These are phyloP conservation scores for Netelia inedita DNA, from an alignment of 2,888 invertebrate species.

Conservation along the genomic window DNA sequence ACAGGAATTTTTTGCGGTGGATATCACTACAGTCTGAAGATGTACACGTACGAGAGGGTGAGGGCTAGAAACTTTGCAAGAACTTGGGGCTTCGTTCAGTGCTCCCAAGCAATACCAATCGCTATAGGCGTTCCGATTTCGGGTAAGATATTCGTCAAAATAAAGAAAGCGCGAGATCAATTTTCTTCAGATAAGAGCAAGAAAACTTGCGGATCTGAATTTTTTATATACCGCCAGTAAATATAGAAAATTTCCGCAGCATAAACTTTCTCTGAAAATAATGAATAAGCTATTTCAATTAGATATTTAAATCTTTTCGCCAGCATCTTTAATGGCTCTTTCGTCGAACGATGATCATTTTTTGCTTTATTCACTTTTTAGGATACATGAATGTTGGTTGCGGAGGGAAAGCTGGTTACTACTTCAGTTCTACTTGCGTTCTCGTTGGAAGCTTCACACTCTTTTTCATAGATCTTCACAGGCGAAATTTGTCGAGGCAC, in stretches of 20 bases:
- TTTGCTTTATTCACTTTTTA: conserved; percentile 81
- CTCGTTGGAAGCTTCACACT: conserved; percentile 91
- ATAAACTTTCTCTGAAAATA: not conserved
- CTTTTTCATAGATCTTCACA: conserved; percentile 93
- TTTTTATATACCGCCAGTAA: too few relatives aligned
- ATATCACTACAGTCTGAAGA: conserved; percentile 94
- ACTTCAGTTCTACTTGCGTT: conserved; percentile 93
- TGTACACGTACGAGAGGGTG: conserved; percentile 95
- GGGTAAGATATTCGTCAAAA: conserved; percentile 86
- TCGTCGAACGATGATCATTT: not conserved
- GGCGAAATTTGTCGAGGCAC: conserved; percentile 89
- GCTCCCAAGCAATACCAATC: conserved; percentile 94
- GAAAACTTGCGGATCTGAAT: too few relatives aligned
- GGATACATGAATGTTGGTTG: conserved; percentile 93
- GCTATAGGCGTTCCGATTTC: conserved; percentile 94
- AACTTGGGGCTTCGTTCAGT: conserved; percentile 96
- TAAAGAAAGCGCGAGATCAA: not conserved
- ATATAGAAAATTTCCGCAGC: too few relatives aligned
- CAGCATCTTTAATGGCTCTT: conserved; percentile 4
- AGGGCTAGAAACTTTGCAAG: conserved; percentile 94
- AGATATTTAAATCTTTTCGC: not conserved
- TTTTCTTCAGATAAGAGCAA: too few relatives aligned
- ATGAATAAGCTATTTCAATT: not conserved
- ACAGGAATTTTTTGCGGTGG: conserved; percentile 94
- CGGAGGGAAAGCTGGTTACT: conserved; percentile 93